Base-by-base conservation (phyloP, 2,797 vertebrate species). In the Psittacula derbiana region DNA sequence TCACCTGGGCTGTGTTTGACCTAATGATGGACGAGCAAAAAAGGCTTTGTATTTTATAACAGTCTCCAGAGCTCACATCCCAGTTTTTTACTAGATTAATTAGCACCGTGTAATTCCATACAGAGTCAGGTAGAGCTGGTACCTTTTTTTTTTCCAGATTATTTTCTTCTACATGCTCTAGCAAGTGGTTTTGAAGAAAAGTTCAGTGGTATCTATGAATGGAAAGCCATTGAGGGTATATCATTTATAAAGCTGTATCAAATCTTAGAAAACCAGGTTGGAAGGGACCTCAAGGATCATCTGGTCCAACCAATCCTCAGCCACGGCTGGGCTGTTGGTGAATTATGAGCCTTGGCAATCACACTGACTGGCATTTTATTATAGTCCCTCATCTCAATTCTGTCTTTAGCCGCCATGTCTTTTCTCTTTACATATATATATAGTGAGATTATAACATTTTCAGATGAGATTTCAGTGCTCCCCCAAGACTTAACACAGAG, bases 191-290 rank as follows among this genome's bases (percentile, higher is more conserved):
- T 72, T 85, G 74, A 70, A 67, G 28, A 64, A 61, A 62, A 61
- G 33, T 44, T 52, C 30, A 4, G 40, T 73, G 47, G 24, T 16
- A 60, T 52, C 52, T 70, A 21, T 38, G 28, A 70, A 13, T 21
- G 28, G 28, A 38, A 75, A 76, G 50, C 36, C 23, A 4, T 61
- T 28, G 25, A 31, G 38, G 23, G 33, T 55, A 7, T 62, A 11
- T 69, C 27, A 86, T 84, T 93, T 84, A 64, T 85, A 88, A 91
- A 86, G 15, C 67, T 83, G 82, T 53, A 86, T 86, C 60, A 67
- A 84, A 81, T 55, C 33, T 17, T 36, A 11, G 23, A 25, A 36
- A 36, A 36, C 57, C 23, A 25, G 33, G 11, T 58, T 58, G 57
- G 33, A 58, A 58, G 57, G 57, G 33, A 25, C 23, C 57, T 58